phyloP scores from a whole-genome alignment of 2,113 vertebrate genomes.

The Perca schrenkii region DNA sequence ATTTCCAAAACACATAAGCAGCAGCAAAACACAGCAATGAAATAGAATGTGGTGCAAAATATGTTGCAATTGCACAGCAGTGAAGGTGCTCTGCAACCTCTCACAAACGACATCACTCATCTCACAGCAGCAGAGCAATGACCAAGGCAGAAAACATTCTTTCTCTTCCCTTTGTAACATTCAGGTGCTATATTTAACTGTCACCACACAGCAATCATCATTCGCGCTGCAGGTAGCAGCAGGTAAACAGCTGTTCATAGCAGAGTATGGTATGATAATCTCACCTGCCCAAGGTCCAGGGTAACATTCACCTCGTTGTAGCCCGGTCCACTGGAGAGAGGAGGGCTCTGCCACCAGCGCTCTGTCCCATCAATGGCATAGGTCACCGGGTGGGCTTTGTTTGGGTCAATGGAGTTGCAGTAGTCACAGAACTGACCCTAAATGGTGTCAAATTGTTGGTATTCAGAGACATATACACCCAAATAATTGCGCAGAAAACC shows the following conservation, averaged over 20 bases:
- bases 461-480: conserved; percentile 14
- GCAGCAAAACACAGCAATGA: conserved; percentile 18
- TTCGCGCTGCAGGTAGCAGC: conserved; percentile 48
- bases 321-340: conserved; percentile 89
- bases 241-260: conserved; percentile 49
- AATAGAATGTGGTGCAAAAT: not conserved
- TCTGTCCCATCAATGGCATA: conserved; percentile 93
- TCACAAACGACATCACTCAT: conserved; percentile 10
- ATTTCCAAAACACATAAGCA: not conserved
- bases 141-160: conserved; percentile 13
- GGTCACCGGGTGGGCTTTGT: conserved; percentile 88
- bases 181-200: conserved; percentile 47
- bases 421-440: conserved; percentile 96
- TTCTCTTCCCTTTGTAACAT: conserved; percentile 25
- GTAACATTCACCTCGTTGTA: conserved; percentile 94
- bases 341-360: conserved; percentile 97
- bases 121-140: conserved; percentile 21
- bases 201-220: conserved; percentile 50
- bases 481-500: not conserved
- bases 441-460: conserved; percentile 25
- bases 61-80: not conserved
- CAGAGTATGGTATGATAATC: conserved; percentile 35
- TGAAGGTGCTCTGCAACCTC: not conserved
- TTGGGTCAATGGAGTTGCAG: conserved; percentile 89
- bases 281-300: conserved; percentile 95